Percentiles rank a stretch among this genome's conserved stretches.
Evolutionary conservation across 2,888 invertebrate genomes (phyloP).

Genomic region (Pollenia griseotomentosa): DNA sequence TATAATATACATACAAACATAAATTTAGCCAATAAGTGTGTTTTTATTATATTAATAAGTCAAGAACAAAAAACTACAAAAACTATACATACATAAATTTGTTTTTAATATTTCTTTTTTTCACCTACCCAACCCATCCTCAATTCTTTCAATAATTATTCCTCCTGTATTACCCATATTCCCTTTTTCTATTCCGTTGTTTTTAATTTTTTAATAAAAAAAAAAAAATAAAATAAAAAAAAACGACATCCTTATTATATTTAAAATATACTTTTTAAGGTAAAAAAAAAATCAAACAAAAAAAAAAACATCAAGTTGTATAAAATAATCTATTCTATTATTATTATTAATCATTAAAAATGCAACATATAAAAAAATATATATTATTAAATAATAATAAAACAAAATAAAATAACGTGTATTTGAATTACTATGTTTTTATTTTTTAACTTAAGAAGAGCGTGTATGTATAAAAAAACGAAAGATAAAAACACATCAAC

Average conservation of each 20-base stretch:
- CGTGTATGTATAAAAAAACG: conserved; percentile 9
- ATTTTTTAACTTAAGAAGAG: conserved; percentile 52
- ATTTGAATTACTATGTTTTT: conserved; percentile 52
- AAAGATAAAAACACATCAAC: conserved; percentile 48
- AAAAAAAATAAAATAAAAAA: conserved; percentile 20
- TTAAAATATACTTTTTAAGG: conserved; percentile 37
- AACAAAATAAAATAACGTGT: conserved; percentile 25
- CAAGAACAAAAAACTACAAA: conserved; percentile 27
- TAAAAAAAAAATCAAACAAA: conserved; percentile 21
- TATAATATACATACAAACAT: conserved; percentile 22
- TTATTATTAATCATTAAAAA: conserved; percentile 57
- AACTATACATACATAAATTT: conserved; percentile 15
- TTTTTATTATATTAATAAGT: conserved; percentile 68
- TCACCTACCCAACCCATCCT: not conserved
- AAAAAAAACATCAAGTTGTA: conserved; percentile 54
- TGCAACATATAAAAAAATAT: conserved; percentile 1
- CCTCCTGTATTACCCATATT: not conserved
- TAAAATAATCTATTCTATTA: conserved; percentile 62
- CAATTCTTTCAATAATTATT: not conserved
- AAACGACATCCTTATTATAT: conserved; percentile 46
- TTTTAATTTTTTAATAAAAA: conserved; percentile 67
- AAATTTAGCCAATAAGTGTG: conserved; percentile 56
- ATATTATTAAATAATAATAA: conserved; percentile 20
- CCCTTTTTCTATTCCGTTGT: conserved; percentile 64
- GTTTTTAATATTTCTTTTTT: conserved; percentile 28